Evolutionary conservation across 2,888 invertebrate species (phyloP).

Genomic region (Erebia palarica): DNA sequence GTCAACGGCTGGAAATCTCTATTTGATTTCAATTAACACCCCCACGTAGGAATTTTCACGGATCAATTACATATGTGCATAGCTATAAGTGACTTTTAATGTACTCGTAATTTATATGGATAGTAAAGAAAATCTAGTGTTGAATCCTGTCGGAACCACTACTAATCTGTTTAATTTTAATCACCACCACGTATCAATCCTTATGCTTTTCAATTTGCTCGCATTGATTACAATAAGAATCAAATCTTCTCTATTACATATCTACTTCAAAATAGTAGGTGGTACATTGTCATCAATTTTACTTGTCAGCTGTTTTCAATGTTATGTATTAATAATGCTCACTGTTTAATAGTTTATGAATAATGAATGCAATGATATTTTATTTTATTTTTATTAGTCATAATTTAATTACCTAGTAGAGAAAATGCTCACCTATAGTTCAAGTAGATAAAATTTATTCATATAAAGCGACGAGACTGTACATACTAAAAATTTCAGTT

Average conservation of each 20-base stretch:
- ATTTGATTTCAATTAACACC: constrained; percentile 76
- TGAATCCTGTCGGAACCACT: constrained; percentile 51
- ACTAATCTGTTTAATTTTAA: constrained; percentile 78
- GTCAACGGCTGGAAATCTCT: constrained; percentile 69
- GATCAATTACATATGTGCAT: constrained; percentile 8
- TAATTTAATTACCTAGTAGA: no score
- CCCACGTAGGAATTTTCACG: constrained; percentile 25
- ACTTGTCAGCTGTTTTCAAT: no score
- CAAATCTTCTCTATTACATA: no score
- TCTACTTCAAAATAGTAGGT: no score
- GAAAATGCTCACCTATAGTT: neutral
- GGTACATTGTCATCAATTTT: no score
- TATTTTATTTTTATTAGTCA: no score
- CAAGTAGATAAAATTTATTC: neutral
- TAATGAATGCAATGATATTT: no score
- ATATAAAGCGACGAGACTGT: constrained; percentile 2
- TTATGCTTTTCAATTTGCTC: constrained; percentile 5
- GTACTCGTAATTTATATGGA: no score
- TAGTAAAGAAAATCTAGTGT: constrained; percentile 10
- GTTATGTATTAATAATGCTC: neutral
- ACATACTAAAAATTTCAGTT: constrained; percentile 6
- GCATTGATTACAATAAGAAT: constrained; percentile 10
- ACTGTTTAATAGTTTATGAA: neutral
- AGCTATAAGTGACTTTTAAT: constrained; percentile 4
- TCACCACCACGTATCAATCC: constrained; percentile 50